Conservation (phyloP, 2,888 invertebrate genomes). For the Caenorhabditis virilis region DNA sequence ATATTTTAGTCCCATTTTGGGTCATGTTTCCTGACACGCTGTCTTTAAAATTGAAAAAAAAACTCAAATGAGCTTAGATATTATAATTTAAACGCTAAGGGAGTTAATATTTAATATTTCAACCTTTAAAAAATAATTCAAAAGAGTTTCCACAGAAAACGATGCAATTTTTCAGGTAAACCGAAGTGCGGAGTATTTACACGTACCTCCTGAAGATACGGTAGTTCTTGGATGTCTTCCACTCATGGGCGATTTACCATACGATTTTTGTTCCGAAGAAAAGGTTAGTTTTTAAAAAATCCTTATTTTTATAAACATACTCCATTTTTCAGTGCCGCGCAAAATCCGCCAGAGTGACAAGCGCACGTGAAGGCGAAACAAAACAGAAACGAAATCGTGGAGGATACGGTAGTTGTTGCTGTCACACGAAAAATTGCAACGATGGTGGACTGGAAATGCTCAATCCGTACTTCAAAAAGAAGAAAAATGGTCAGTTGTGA, state of each 20-base stretch:
- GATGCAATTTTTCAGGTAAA: background rate
- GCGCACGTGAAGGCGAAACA: background rate
- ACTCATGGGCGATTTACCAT: background rate
- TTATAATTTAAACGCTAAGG: too few relatives aligned
- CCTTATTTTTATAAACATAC: background rate
- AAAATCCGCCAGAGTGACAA: background rate
- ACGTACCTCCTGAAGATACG: background rate
- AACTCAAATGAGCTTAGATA: too few relatives aligned
- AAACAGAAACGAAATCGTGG: background rate
- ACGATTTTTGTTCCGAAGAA: background rate
- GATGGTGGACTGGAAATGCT: constrained; percentile 5
- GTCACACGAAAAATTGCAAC: constrained; percentile 56
- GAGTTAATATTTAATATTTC: too few relatives aligned
- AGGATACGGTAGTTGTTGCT: constrained; percentile 44
- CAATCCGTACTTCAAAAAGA: constrained; percentile 6
- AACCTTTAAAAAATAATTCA: too few relatives aligned
- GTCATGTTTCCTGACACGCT: too few relatives aligned
- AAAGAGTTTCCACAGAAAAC: too few relatives aligned
- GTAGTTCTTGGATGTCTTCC: background rate
- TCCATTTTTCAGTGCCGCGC: constrained; percentile 1
- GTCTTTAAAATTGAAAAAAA: too few relatives aligned
- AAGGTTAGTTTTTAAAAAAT: background rate
- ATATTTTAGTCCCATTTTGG: too few relatives aligned
- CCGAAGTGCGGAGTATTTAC: background rate
- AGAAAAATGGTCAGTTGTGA: background rate